Percentiles rank a stretch among this genome's conserved stretches.
phyloP scores from a whole-genome alignment of 2,888 invertebrate genomes.

The Baronia brevicornis region DNA sequence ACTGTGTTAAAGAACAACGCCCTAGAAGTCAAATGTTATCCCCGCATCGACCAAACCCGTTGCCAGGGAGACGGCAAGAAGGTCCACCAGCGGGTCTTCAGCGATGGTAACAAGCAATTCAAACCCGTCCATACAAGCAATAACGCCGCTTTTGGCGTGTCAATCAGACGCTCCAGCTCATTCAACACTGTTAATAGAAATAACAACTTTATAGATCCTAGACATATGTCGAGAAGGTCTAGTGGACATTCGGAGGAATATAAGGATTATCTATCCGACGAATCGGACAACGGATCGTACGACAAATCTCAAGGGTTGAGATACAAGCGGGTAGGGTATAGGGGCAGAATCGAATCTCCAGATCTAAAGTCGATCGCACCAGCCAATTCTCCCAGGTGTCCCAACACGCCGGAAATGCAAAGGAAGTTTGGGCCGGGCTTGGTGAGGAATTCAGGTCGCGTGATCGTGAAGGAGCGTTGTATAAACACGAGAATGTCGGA shows the following conservation, averaged over 20 bases:
- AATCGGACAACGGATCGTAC: constrained; percentile 58
- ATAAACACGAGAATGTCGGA: constrained; percentile 76
- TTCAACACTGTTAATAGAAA: constrained; percentile 73
- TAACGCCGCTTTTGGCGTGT: constrained; percentile 45
- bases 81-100: constrained; percentile 44
- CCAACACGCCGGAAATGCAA: constrained; percentile 78
- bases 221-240: constrained; percentile 41
- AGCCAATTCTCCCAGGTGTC: constrained; percentile 70
- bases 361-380: constrained; percentile 63
- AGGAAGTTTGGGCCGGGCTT: constrained; percentile 74
- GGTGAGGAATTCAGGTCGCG: constrained; percentile 56
- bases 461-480: constrained; percentile 65
- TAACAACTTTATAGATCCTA: constrained; percentile 53
- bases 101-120: constrained; percentile 40
- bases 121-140: constrained; percentile 31
- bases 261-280: constrained; percentile 52
- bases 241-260: constrained; percentile 56
- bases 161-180: constrained; percentile 81
- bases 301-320: constrained; percentile 57
- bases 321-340: constrained; percentile 84
- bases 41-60: constrained; percentile 63
- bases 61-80: constrained; percentile 46
- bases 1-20: constrained; percentile 64
- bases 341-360: constrained; percentile 77
- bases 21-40: constrained; percentile 42